Conservation (phyloP, 2,113 vertebrate genomes). For the Pseudopipra pipra region DNA sequence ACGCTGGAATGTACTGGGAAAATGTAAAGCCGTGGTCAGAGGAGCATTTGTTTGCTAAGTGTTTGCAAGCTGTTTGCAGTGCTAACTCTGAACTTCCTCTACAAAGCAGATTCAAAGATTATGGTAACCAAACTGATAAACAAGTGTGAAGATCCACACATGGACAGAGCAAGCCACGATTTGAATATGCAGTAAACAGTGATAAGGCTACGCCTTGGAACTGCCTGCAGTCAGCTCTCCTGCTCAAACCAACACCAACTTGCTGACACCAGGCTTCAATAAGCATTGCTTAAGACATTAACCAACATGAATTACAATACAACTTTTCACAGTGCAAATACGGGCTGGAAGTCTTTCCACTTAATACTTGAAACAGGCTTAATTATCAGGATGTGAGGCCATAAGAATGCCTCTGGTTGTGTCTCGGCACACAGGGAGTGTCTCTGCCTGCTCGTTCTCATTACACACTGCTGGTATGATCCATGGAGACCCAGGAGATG, state of each 20-base stretch:
- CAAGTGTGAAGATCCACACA: background rate
- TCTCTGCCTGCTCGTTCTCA: background rate
- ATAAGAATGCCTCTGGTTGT: background rate
- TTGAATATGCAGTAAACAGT: background rate
- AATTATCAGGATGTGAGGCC: background rate
- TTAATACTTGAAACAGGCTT: background rate
- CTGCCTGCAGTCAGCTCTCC: background rate
- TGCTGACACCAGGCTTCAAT: background rate
- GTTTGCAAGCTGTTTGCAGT: background rate
- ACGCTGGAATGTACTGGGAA: background rate
- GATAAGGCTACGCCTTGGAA: background rate
- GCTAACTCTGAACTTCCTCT: background rate
- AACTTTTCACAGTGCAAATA: background rate
- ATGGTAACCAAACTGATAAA: background rate
- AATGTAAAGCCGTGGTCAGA: background rate
- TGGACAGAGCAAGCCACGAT: background rate
- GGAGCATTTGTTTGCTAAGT: rapidly evolving
- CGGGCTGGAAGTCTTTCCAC: background rate
- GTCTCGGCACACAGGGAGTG: background rate
- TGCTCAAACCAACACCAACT: background rate
- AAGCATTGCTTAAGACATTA: background rate
- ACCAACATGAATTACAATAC: background rate
- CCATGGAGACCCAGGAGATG: background rate
- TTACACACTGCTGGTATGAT: background rate
- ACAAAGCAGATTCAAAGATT: background rate